Percentiles rank a stretch among this genome's conserved stretches.
Evolutionary conservation across 2,888 invertebrate species (phyloP).

Genomic region (Hypomecis atomaria): DNA sequence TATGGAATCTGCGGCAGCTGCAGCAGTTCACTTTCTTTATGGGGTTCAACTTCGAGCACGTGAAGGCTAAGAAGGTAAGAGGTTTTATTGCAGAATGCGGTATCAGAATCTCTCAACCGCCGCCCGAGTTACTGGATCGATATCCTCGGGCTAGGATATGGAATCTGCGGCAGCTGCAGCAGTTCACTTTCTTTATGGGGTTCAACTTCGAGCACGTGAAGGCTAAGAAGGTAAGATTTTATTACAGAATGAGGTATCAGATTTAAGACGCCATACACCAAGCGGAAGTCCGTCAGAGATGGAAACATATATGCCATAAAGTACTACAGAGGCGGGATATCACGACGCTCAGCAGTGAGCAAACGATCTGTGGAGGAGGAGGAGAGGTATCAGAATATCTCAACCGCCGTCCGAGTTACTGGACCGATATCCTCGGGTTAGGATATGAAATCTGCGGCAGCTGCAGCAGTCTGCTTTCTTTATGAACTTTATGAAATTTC

Average conservation of each 20-base stretch:
- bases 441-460: background rate
- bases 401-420: constrained; percentile 72
- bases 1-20: too few relatives aligned
- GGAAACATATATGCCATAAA: too few relatives aligned
- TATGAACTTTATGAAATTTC: too few relatives aligned
- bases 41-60: constrained; percentile 59
- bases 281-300: too few relatives aligned
- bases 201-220: constrained; percentile 39
- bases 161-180: too few relatives aligned
- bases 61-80: background rate
- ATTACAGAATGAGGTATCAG: background rate
- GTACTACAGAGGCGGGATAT: too few relatives aligned
- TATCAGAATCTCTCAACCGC: constrained; percentile 57
- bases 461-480: too few relatives aligned
- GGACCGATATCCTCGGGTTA: background rate
- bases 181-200: constrained; percentile 61
- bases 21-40: constrained; percentile 44
- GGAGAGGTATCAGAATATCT: constrained; percentile 50
- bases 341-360: too few relatives aligned
- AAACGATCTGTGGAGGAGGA: too few relatives aligned
- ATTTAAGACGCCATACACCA: too few relatives aligned
- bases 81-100: background rate
- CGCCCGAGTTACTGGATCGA: constrained; percentile 63
- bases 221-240: background rate
- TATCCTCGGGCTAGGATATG: background rate